Evolutionary conservation across 1,140 invertebrate genomes (phyloP).

Genomic region (Onthophagus taurus): DNA sequence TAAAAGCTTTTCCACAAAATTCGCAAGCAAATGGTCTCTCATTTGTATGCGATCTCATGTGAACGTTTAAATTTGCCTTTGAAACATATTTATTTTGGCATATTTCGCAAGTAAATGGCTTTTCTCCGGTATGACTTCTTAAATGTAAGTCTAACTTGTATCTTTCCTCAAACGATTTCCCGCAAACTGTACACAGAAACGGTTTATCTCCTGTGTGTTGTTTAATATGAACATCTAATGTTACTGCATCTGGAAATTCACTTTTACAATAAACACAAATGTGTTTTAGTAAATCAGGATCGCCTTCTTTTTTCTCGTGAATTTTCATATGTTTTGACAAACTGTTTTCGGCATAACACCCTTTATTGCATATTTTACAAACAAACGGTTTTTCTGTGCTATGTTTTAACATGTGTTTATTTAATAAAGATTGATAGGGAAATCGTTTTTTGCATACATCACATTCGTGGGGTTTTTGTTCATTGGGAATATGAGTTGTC

Average conservation of each 20-base stretch:
- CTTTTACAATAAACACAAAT: conserved; percentile 38
- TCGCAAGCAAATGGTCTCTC: conserved; percentile 45
- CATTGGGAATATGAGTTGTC: conserved; percentile 50
- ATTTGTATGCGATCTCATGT: conserved; percentile 51
- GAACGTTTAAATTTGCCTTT: conserved; percentile 44
- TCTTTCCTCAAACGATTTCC: conserved; percentile 39
- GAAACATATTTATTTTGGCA: conserved; percentile 38
- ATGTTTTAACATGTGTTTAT: conserved; percentile 34
- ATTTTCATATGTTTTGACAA: conserved; percentile 37
- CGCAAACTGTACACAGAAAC: conserved; percentile 51
- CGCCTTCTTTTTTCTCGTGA: conserved; percentile 36
- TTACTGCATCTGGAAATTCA: not conserved
- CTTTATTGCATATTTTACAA: conserved; percentile 40
- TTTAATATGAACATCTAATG: conserved; percentile 7
- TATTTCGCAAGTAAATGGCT: conserved; percentile 46
- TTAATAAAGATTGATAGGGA: conserved; percentile 48
- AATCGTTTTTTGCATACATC: conserved; percentile 43
- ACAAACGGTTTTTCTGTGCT: conserved; percentile 24
- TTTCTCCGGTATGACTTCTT: conserved; percentile 45
- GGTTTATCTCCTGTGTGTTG: conserved; percentile 42
- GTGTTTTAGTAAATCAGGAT: conserved; percentile 34
- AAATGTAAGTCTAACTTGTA: conserved; percentile 45
- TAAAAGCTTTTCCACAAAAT: conserved; percentile 42
- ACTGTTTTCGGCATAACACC: conserved; percentile 39
- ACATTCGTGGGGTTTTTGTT: conserved; percentile 37